Evolutionary conservation across 2,888 invertebrate genomes (phyloP).

Genomic region (Drosophila kambysellisi): DNA sequence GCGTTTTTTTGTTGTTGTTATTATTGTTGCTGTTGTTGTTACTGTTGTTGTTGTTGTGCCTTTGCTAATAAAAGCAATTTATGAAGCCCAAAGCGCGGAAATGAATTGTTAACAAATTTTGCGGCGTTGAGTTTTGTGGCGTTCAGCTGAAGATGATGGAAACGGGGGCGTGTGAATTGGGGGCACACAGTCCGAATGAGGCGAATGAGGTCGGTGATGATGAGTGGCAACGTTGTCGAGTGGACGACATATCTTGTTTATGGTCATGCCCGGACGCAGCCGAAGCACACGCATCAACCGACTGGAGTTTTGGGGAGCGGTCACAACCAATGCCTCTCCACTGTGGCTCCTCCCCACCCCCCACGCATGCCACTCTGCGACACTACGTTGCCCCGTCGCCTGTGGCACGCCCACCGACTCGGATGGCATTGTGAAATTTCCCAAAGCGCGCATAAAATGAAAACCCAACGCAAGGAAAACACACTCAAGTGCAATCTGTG

Average conservation of each 20-base stretch:
- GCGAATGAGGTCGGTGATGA: slow-evolving; percentile 34
- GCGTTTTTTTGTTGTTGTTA: slow-evolving; percentile 33
- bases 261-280: slow-evolving; percentile 48
- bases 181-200: too few species aligned
- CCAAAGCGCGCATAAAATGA: slow-evolving; percentile 76
- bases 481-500: slow-evolving; percentile 44
- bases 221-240: slow-evolving; percentile 59
- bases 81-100: slow-evolving; percentile 81
- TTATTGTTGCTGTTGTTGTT: slow-evolving; percentile 26
- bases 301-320: slow-evolving; percentile 10
- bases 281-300: slow-evolving; percentile 35
- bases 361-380: neutral
- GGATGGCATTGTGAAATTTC: slow-evolving; percentile 74
- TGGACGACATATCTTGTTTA: slow-evolving; percentile 76
- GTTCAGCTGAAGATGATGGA: slow-evolving; percentile 31
- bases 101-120: slow-evolving; percentile 78
- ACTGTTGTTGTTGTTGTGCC: slow-evolving; percentile 46
- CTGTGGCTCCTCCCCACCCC: too few species aligned
- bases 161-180: slow-evolving; percentile 3
- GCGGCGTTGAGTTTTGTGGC: slow-evolving; percentile 52
- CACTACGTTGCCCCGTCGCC: neutral
- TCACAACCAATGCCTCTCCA: neutral
- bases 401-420: slow-evolving; percentile 44
- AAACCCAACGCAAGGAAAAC: slow-evolving; percentile 42
- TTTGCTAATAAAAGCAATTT: slow-evolving; percentile 79